phyloP scores from a whole-genome alignment of 1,140 invertebrate species.

The Harlomillsia oculata region DNA sequence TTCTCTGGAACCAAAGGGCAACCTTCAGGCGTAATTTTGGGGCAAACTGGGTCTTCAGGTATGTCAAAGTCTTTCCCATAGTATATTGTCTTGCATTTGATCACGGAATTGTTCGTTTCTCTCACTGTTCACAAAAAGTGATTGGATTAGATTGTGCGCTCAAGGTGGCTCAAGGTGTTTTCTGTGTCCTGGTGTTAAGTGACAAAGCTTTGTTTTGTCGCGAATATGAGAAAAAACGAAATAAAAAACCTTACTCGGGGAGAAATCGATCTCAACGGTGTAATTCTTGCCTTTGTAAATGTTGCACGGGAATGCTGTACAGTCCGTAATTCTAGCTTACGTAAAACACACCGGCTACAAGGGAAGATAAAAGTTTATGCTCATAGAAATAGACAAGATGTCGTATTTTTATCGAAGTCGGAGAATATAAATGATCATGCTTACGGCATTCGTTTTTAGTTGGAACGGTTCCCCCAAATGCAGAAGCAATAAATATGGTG shows the following conservation, averaged over 20 bases:
- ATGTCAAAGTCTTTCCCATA: background rate
- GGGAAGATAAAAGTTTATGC: background rate
- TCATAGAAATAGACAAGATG: background rate
- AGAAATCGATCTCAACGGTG: slow-evolving; percentile 6
- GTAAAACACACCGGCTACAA: slow-evolving; percentile 1
- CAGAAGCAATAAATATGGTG: background rate
- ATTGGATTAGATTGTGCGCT: background rate
- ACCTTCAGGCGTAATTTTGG: background rate
- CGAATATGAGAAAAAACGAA: background rate
- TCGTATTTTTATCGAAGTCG: background rate
- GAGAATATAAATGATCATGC: too few species aligned
- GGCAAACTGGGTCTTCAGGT: background rate
- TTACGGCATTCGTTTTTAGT: slow-evolving; percentile 10
- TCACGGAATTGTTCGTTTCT: background rate
- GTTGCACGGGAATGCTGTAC: slow-evolving; percentile 1
- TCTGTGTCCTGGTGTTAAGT: too few species aligned
- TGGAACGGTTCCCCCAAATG: background rate
- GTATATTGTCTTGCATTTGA: slow-evolving; percentile 8
- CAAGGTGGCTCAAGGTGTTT: background rate
- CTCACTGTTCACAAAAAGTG: background rate
- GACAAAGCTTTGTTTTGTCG: too few species aligned
- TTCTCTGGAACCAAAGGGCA: background rate
- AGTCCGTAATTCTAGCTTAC: slow-evolving; percentile 2
- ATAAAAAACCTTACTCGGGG: background rate
- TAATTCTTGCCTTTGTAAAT: slow-evolving; percentile 5